A percentile compares a stretch with the other conserved stretches of the same genome.
Conservation (phyloP, 2,797 vertebrate genomes). For the Phyllotis vaccarum region DNA sequence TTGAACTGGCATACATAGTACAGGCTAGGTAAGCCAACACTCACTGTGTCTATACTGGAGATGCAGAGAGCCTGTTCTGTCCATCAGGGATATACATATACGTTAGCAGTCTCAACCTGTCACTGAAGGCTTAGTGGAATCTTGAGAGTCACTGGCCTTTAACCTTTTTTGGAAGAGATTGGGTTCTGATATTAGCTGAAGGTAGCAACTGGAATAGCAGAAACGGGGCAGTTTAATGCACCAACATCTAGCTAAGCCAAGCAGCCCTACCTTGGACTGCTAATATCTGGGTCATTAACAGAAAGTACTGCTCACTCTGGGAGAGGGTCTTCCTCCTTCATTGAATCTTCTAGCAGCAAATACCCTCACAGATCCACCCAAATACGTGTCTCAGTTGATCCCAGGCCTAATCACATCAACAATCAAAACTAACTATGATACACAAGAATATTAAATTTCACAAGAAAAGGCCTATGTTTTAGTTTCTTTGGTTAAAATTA, state of each 20-base stretch:
- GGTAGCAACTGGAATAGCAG: not conserved
- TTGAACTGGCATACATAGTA: not conserved
- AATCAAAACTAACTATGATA: not conserved
- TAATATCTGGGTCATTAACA: not conserved
- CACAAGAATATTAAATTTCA: not conserved
- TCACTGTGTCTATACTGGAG: not conserved
- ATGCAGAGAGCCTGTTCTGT: not conserved
- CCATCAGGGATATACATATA: not conserved
- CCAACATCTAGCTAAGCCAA: not conserved
- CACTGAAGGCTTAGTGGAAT: not conserved
- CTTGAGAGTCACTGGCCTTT: not conserved
- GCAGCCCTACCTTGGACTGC: not conserved
- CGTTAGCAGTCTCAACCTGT: not conserved
- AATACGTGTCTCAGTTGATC: not conserved
- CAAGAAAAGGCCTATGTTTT: not conserved
- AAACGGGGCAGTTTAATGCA: not conserved
- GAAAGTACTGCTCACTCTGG: not conserved
- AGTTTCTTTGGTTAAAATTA: not conserved
- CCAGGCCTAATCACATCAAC: not conserved
- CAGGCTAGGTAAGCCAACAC: not conserved
- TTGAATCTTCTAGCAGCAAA: not conserved
- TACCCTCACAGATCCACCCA: not conserved
- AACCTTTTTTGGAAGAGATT: not conserved
- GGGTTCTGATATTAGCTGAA: not conserved
- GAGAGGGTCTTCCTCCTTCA: not conserved